These are phyloP conservation scores for Amblyraja radiata DNA, from an alignment of 2,797 vertebrate genomes.

Conservation along the genomic window DNA sequence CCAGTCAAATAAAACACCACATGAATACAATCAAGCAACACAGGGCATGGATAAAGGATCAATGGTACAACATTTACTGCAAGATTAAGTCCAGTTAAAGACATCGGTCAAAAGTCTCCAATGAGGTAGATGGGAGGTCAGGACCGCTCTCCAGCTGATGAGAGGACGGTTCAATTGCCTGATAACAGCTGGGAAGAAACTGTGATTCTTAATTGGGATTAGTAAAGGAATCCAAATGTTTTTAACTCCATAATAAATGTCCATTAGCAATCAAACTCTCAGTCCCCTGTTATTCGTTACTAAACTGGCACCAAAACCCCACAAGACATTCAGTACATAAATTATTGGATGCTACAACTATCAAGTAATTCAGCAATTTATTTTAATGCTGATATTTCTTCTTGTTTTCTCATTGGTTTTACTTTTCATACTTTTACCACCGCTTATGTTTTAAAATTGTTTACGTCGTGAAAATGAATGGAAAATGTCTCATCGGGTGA, in stretches of 20 bases:
- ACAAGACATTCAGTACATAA: not conserved
- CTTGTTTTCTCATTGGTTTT: not conserved
- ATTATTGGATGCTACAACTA: constrained; percentile 19
- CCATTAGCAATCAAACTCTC: not conserved
- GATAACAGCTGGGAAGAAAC: too few relatives aligned
- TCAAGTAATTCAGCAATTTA: not conserved
- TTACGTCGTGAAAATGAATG: not conserved
- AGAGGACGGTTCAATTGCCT: too few relatives aligned
- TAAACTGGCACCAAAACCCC: not conserved
- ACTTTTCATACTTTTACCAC: not conserved
- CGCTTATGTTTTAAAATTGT: not conserved
- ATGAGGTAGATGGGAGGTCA: too few relatives aligned
- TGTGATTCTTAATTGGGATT: not conserved
- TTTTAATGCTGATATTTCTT: not conserved
- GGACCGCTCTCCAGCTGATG: too few relatives aligned
- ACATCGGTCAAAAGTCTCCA: too few relatives aligned
- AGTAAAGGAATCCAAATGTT: constrained; percentile 3
- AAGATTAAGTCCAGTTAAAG: too few relatives aligned
- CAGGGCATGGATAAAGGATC: too few relatives aligned
- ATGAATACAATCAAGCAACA: too few relatives aligned
- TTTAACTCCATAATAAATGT: not conserved
- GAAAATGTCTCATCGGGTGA: not conserved
- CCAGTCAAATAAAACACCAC: too few relatives aligned
- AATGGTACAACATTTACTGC: too few relatives aligned
- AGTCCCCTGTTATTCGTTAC: not conserved